Evolutionary conservation across 2,888 invertebrate genomes (phyloP).

Genomic region (Drosophila dives): DNA sequence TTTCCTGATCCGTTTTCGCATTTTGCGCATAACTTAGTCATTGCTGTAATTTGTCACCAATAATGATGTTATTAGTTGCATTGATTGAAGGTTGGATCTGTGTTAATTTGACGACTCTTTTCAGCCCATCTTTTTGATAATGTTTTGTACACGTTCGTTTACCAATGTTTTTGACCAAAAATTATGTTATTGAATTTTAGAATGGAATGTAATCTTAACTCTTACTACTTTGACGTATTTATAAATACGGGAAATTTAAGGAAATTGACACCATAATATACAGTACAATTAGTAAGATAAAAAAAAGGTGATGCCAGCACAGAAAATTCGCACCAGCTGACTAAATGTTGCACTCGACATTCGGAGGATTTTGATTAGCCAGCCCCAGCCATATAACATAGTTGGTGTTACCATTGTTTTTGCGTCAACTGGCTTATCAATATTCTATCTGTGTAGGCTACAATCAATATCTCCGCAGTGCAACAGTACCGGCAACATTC

Average conservation of each 20-base stretch:
- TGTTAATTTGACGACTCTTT: slow-evolving; percentile 13
- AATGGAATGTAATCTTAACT: not conserved
- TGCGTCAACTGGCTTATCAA: slow-evolving; percentile 75
- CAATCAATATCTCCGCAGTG: slow-evolving; percentile 54
- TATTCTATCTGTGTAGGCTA: slow-evolving; percentile 81
- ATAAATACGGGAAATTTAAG: not conserved
- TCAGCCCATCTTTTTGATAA: not conserved
- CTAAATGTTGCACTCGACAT: slow-evolving; percentile 45
- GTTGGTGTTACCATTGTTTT: slow-evolving; percentile 26
- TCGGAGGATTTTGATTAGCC: slow-evolving; percentile 60
- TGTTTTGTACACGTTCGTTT: not conserved
- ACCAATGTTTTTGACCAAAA: not conserved
- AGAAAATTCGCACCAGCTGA: slow-evolving; percentile 72
- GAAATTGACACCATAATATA: not conserved
- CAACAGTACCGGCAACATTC: slow-evolving; percentile 70
- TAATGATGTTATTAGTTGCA: slow-evolving; percentile 62
- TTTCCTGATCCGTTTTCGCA: slow-evolving; percentile 45
- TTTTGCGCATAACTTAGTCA: slow-evolving; percentile 54
- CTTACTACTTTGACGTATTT: not conserved
- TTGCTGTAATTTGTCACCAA: slow-evolving; percentile 50
- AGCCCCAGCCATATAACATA: slow-evolving; percentile 28
- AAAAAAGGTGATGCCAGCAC: not conserved
- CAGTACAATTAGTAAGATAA: not conserved
- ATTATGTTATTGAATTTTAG: not conserved
- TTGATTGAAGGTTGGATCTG: slow-evolving; percentile 5